phyloP scores from a whole-genome alignment of 2,888 invertebrate species.

The Ormyrus rosae region DNA sequence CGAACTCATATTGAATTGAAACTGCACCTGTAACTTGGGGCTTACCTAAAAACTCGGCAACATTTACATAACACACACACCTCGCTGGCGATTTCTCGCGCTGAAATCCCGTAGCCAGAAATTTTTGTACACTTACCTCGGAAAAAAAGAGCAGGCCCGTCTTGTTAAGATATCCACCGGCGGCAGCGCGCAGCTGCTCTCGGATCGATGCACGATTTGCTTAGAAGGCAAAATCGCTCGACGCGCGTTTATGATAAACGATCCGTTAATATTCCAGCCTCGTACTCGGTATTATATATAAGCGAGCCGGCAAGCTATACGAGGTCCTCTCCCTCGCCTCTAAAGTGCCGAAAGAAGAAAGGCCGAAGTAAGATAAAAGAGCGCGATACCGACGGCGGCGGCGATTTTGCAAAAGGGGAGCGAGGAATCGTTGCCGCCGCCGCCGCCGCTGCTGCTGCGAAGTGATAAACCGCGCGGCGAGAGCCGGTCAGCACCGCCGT shows the following conservation, averaged over 20 bases:
- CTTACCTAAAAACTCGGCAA: conserved; percentile 2
- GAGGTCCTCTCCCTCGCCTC: background rate
- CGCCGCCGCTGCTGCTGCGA: background rate
- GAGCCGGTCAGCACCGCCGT: conserved; percentile 54
- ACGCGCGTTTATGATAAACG: conserved; percentile 13
- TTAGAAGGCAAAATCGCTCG: conserved; percentile 13
- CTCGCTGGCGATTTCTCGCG: background rate
- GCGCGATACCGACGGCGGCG: conserved; percentile 11
- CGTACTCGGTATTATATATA: background rate
- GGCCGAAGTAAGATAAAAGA: conserved; percentile 38
- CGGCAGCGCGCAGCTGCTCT: background rate
- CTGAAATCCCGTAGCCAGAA: background rate
- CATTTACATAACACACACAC: background rate
- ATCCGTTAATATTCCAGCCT: conserved; percentile 33
- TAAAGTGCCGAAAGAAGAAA: conserved; percentile 45
- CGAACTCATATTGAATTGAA: conserved; percentile 14
- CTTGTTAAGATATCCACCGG: background rate
- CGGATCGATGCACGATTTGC: conserved; percentile 31
- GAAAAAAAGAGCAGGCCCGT: background rate
- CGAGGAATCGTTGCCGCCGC: conserved; percentile 3
- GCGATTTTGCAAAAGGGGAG: conserved; percentile 46
- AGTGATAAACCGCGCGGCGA: conserved; percentile 49
- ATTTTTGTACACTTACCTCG: background rate
- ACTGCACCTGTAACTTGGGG: background rate
- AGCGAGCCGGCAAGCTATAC: too few relatives aligned